Evolutionary conservation across 2,113 vertebrate species (phyloP).

Genomic region (Urocolius indicus): DNA sequence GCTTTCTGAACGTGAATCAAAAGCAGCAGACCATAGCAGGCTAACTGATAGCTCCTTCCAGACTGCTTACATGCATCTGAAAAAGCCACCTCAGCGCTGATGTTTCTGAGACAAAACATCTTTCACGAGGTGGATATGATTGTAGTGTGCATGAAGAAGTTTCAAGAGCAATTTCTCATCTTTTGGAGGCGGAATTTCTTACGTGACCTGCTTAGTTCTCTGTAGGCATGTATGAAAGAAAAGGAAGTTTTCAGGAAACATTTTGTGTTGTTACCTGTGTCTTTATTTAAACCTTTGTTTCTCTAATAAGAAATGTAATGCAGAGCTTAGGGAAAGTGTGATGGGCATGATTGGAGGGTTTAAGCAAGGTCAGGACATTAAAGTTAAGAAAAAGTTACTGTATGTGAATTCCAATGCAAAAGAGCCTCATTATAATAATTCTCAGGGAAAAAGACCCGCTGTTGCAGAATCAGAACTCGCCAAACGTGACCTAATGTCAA

Average conservation of each 20-base stretch:
- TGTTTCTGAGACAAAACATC: conserved; percentile 12
- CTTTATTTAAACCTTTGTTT: background rate
- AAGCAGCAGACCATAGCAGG: background rate
- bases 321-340: background rate
- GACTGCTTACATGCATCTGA: background rate
- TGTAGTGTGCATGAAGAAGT: background rate
- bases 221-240: background rate
- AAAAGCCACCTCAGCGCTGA: conserved; percentile 8
- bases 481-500: conserved; percentile 66
- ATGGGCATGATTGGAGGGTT: background rate
- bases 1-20: background rate
- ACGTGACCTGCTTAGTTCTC: background rate
- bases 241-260: background rate
- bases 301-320: background rate
- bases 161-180: background rate
- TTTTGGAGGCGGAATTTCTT: conserved; percentile 15
- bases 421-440: conserved; percentile 80
- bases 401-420: conserved; percentile 65
- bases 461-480: conserved; percentile 45
- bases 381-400: conserved; percentile 34
- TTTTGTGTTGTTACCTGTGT: background rate
- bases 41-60: background rate
- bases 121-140: background rate
- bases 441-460: background rate
- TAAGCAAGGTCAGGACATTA: background rate